Conservation (phyloP, 2,113 vertebrate species). For the Sinocyclocheilus rhinocerous region DNA sequence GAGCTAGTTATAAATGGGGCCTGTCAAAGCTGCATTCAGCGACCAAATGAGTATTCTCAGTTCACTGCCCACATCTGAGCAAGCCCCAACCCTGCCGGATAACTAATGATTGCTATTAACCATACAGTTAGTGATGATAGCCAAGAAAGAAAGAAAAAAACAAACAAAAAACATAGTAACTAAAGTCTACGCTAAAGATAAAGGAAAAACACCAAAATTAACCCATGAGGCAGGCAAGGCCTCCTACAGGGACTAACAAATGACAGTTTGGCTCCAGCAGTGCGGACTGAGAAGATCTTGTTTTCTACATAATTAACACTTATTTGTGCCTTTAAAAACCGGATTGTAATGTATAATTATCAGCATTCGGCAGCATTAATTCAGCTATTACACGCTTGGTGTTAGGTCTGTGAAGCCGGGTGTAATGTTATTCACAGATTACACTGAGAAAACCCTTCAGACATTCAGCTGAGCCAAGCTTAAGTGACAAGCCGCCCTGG, state of each 20-base stretch:
- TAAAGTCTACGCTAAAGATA: slow-evolving; percentile 74
- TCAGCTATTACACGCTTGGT: slow-evolving; percentile 80
- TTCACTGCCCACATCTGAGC: slow-evolving; percentile 93
- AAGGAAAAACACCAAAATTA: slow-evolving; percentile 74
- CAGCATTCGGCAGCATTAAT: slow-evolving; percentile 86
- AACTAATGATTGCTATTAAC: slow-evolving; percentile 99
- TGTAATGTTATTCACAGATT: slow-evolving; percentile 89
- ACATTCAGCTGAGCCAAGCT: slow-evolving; percentile 82
- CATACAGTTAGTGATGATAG: slow-evolving; percentile 90
- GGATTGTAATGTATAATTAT: slow-evolving; percentile 93
- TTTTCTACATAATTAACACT: slow-evolving; percentile 61
- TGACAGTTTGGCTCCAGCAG: slow-evolving; percentile 76
- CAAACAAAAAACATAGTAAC: slow-evolving; percentile 85
- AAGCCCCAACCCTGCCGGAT: slow-evolving; percentile 88
- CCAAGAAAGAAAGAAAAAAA: slow-evolving; percentile 49
- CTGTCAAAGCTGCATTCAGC: slow-evolving; percentile 96
- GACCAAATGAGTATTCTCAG: slow-evolving; percentile 99
- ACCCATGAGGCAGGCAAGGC: slow-evolving; percentile 88
- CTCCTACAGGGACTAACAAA: slow-evolving; percentile 79
- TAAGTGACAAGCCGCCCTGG: slow-evolving; percentile 82
- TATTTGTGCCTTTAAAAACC: slow-evolving; percentile 60
- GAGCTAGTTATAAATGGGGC: slow-evolving; percentile 97
- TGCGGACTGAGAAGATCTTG: slow-evolving; percentile 79
- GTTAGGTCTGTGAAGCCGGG: slow-evolving; percentile 79
- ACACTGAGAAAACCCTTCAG: slow-evolving; percentile 85